Base-by-base conservation (phyloP, 2,888 invertebrate species). In the Heterodera filipjevi region DNA sequence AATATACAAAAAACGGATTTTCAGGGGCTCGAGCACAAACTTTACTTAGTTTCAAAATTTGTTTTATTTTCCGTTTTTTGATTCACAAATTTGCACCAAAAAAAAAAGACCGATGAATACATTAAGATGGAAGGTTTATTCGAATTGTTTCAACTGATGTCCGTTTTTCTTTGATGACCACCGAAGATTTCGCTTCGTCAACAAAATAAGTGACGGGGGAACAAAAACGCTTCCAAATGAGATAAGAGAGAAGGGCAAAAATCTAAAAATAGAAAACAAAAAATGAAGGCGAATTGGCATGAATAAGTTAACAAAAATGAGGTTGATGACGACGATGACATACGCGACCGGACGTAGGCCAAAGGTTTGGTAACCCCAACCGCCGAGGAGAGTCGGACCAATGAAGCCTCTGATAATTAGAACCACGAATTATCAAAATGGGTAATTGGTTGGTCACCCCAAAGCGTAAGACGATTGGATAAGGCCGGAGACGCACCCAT, bases 381-480 rank as follows among this genome's bases (percentile, higher is more conserved):
- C 89, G 71, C 89, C 89, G 0, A 88, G 79, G 0, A 85, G 79
- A 0, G 89, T 88, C 5, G 89, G 89, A 14, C 89, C 89, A 73
- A 89, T 81, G 78, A 89, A 89, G 8, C 86, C 87, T 3, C 87
- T 85, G 53, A 59, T 81, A 81, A 39, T 14, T 6, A 30, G 30
- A 49, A 64, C 39, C 3, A 77, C 39, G 44, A 22, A 33, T 22
- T n/a, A 44, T 27, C n/a, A 44, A 79, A 88, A 81, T 79, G n/a
- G 27, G 27, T 27, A 59, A 27, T 49, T 49, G 3, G 3, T 49
- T 19, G 8, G 12, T 82, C 81, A 90, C 90, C 95, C 95, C 14
- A 95, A 91, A 0, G 95, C 95, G 87, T 95, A 95, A 0, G 94
- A 93, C 0, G 95, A 94, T 1, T 95, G 95, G 93, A 95, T 95